Base-by-base conservation (phyloP, 2,797 vertebrate species). In the Enteromius thamalakanensis region DNA sequence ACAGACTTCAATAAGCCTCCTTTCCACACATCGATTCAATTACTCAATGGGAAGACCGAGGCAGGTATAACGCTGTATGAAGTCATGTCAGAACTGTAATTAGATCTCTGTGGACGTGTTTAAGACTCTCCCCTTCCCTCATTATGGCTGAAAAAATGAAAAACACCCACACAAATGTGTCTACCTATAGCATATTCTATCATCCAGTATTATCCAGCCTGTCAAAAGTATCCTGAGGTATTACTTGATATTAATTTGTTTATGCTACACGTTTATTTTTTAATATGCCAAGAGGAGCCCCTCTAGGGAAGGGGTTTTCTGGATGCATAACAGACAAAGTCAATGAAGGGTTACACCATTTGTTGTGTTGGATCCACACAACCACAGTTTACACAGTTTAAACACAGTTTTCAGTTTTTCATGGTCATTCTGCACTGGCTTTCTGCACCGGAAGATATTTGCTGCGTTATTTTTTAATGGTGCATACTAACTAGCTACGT, bases 81-180 rank as follows among this genome's bases (percentile, higher is more conserved):
- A 62, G 19, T 26, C 60, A 76, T 79, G 60, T 68, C 69, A 49
- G 45, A 62, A 68, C 51, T 58, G 29, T 85, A 85, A 85, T 85
- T 76, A 80, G 79, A 75, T 85, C 83, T 80, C 78, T 69, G 83
- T 1, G 71, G 83, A 85, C 5, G 1, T 37, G 29, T 67, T 79
- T 55, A 32, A 71, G 42, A 15, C 67, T 60, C 11, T 19, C 70
- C 15, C 29, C 45, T 58, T 69, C 32, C 9, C 58, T 79, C 71
- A 68, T 42, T 40, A 55, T 32, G 26, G 37, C 62, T 55, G 21
- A 53, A 69, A 62, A 42, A 53, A 47, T 17, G 0, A 23, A 49
- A 53, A 65, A 65, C 11, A 4, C 58, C 42, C 42, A 65, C 42
- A 65, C 17, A 17, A 14, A 47, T 32, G 17, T 0, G 1, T 69